Conservation (phyloP, 2,888 invertebrate species). For the Pelosia muscerda region DNA sequence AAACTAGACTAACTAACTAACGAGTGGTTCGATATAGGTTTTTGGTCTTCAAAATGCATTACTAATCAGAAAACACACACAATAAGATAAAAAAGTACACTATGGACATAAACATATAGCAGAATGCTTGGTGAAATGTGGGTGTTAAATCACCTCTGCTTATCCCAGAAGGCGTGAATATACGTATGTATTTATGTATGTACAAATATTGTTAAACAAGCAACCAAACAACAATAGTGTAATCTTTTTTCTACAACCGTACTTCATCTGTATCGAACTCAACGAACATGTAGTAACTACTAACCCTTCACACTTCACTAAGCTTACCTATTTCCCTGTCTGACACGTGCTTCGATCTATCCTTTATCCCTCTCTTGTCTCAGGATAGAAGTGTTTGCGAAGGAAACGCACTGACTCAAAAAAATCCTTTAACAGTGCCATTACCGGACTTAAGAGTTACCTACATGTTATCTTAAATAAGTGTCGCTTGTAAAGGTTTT, state of each 20-base stretch:
- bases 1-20: too few relatives aligned
- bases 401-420: conserved; percentile 42
- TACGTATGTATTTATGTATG: too few relatives aligned
- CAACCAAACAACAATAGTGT: neutral
- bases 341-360: neutral
- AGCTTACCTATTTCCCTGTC: conserved; percentile 18
- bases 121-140: too few relatives aligned
- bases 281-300: conserved; percentile 21
- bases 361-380: conserved; percentile 22
- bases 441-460: conserved; percentile 20
- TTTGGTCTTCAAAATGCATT: too few relatives aligned
- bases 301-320: conserved; percentile 33
- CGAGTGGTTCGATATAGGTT: too few relatives aligned
- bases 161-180: too few relatives aligned
- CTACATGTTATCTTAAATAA: neutral
- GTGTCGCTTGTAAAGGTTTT: neutral
- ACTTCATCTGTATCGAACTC: conserved; percentile 33
- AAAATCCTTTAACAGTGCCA: conserved; percentile 30
- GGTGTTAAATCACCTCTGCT: too few relatives aligned
- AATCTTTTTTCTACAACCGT: conserved; percentile 25
- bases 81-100: too few relatives aligned
- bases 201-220: neutral
- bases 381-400: conserved; percentile 42
- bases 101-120: too few relatives aligned
- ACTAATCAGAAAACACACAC: too few relatives aligned